Percentiles rank a stretch among this genome's conserved stretches.
These are phyloP conservation scores for Cephalopterus ornatus DNA, from an alignment of 2,113 vertebrate species.

Conservation along the genomic window DNA sequence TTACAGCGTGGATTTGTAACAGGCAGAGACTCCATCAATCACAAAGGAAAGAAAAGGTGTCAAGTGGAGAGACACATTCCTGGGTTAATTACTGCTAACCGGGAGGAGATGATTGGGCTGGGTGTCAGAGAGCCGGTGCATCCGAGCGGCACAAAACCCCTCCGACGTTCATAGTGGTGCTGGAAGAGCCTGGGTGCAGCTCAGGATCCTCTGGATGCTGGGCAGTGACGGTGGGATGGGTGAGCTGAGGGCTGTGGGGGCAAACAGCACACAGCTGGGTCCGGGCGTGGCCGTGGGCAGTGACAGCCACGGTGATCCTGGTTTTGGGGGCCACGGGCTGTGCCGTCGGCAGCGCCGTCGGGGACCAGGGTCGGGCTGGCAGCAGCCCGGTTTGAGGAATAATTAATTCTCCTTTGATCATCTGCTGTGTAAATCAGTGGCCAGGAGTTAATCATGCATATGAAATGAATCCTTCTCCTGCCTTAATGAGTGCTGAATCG, in stretches of 20 bases:
- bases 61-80: not conserved
- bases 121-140: not conserved
- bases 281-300: fast-evolving
- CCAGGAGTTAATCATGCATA: conserved; percentile 74
- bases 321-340: fast-evolving
- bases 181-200: not conserved
- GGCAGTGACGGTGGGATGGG: not conserved
- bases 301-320: fast-evolving
- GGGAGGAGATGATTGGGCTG: not conserved
- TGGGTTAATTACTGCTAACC: not conserved
- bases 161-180: fast-evolving
- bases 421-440: conserved; percentile 69
- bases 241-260: not conserved
- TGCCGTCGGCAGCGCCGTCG: fast-evolving
- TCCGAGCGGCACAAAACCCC: not conserved
- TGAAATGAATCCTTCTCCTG: conserved; percentile 70
- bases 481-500: conserved; percentile 71
- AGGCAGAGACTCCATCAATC: not conserved
- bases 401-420: conserved; percentile 74
- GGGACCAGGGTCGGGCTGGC: not conserved
- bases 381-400: conserved; percentile 27
- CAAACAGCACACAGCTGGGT: fast-evolving
- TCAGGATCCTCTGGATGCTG: fast-evolving
- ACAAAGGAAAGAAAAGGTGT: not conserved
- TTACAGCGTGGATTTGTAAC: not conserved